Evolutionary conservation across 1,140 invertebrate species (phyloP), one percentile per base, ranked within the genome.

Genomic region (Neotoxoptera formosana): DNA sequence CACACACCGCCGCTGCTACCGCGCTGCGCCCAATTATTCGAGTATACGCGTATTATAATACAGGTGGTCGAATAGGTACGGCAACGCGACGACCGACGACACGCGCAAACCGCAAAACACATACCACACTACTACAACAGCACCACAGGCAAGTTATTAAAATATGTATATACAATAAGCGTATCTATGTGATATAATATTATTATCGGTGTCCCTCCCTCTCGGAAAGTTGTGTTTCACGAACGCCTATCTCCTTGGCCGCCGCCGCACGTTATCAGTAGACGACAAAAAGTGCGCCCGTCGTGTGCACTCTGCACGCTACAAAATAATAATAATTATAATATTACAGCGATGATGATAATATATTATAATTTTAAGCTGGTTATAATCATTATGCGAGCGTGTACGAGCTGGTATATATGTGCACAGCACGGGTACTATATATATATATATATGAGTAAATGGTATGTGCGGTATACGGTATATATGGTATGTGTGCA

Each of bases 361-460:
- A 76, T 76, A 76, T 76, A n/a, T 76, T 76, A 76, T 76, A 76
- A 76, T 76, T 76, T 76, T 76, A 76, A 76, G 60, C 60, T 76
- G 60, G 30, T 76, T 17, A 76, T n/a, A n/a, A 76, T n/a, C 30
- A n/a, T 76, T 76, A 84, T 9, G 36, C 83, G 21, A 23, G 23
- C 83, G 36, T 41, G n/a, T 76, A n/a, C 6, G 14, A 30, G 60
- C n/a, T 9, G 11, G 48, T 17, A 30, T 67, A 14, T 67, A 25
- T n/a, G 30, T 30, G 2, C 25, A 67, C 48, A 48, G 9, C 11
- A 25, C 11, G 60, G 11, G 60, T n/a, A n/a, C 0, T 4, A 67
- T 67, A 30, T 53, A 60, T 34, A n/a, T 53, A 53, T 53, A 53
- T 21, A 7, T 17, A 76, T 7, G 60, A 34, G 30, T 76, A 76